Base-by-base conservation (phyloP, 2,113 vertebrate species). In the Anarrhichthys ocellatus region DNA sequence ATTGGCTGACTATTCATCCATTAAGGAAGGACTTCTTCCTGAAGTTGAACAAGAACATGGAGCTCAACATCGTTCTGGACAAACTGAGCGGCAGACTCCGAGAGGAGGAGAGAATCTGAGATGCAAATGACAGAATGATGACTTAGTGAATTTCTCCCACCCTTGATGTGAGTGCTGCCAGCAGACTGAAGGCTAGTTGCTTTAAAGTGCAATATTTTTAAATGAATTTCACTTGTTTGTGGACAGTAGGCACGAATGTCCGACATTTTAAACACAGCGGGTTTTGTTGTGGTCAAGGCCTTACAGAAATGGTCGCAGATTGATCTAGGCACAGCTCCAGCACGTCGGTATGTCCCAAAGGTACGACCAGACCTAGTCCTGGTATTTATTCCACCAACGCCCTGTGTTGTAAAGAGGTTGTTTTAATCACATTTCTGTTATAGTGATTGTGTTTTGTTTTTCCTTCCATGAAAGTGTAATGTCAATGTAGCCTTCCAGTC, bases 41-140 rank as follows among this genome's bases (percentile, higher is more conserved):
- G 75, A 99, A 97, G 86, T 83, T 99, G 89, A 96, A 97, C 92
- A 99, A 96, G 66, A 94, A 78, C 0, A 83, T 89, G 1, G 96
- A 98, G 73, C 92, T 99, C 59, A 87, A 89, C 1, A 0, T 81
- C 0, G 7, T 99, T 61, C 40, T 89, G 0, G 92, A 95, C 62
- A 91, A 86, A 40, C 93, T 99, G 67, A 87, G 58, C 29, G 75
- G 38, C 75, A 93, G 71, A 0, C 91, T 89, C 0, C 92, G 73
- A 6, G 94, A 96, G 1, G 97, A 97, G 5, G 96, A 95, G 86
- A 68, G 44, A 0, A 1, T 0, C 2, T 89, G 73, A 89, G 20
- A 2, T 17, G 4, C 11, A 14, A 4, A 61, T 34, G 42, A 50
- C 54, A 27, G 6, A 42, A 15, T 18, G 13, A 50, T 20, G 52